Evolutionary conservation across 2,113 vertebrate species (phyloP), one percentile per base, ranked within the genome.

Genomic region (Hydrolagus affinis): DNA sequence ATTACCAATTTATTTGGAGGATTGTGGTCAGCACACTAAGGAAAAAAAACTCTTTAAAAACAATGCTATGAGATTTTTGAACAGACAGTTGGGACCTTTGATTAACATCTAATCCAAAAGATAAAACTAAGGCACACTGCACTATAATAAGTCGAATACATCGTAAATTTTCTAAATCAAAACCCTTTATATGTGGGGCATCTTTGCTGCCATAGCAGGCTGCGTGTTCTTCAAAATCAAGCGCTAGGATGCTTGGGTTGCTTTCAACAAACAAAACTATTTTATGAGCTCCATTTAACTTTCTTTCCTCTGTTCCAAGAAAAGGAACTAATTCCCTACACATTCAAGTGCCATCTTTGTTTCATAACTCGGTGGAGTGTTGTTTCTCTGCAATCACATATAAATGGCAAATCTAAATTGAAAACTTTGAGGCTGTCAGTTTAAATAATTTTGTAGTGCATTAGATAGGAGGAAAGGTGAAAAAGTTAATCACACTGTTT

Each of bases 391-490:
- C 14, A 66, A 75, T 75, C 32, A 8, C 32, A 32, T 56, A 83
- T 83, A 83, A 83, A 66, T n/a, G 19, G 62, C 23, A 57, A 83
- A 80, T 64, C 75, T 80, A 62, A 62, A 60, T 83, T 83, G 62
- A 66, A 83, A 66, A 83, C 28, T 66, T 64, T 83, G 25, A 83
- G 66, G 17, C 78, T 66, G 60, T 68, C 78, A 83, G 62, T 32
- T 83, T 83, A 83, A 83, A 66, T 66, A 83, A 66, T 68, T 30
- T 21, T 64, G 17, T 64, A 62, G 76, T 78, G n/a, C 21, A 11
- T 3, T 8, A 62, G n/a, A 77, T 21, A 64, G 76, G n/a, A 80
- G 62, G 15, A 15, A 78, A 25, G 28, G n/a, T 0, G 2, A 28
- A 25, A 59, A 80, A 64, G n/a, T 60, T 28, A 80, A 66, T 64